Evolutionary conservation across 2,113 vertebrate genomes (phyloP), one percentile per base, ranked within the genome.

Genomic region (Xiphophorus maculatus): DNA sequence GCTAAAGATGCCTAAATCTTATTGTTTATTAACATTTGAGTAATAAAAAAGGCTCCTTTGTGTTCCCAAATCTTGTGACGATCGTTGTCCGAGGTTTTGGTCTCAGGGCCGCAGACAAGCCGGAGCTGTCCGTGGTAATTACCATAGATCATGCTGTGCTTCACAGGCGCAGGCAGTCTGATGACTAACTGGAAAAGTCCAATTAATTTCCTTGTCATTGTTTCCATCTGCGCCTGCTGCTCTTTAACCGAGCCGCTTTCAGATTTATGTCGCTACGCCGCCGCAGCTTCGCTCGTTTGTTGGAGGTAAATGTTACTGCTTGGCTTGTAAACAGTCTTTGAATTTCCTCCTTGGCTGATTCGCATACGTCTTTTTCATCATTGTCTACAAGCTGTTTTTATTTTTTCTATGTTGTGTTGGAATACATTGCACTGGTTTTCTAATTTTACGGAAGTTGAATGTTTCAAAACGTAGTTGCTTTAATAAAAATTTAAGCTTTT

Each of bases 201-300:
- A 54, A 61, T 75, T 70, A 70, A 73, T 82, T 73, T 30, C 3
- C 25, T 27, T 67, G 61, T 72, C 48, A 74, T 63, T 40, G 61
- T 79, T 70, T 84, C 65, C 71, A 81, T 75, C 72, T 79, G 74
- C 51, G 80, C 70, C 70, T 30, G 74, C 60, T 78, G 65, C 67
- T 77, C 37, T 80, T 80, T 37, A 70, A 14, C 69, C 3, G 37
- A 61, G 58, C 17, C 15, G 7, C 35, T 65, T 70, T 61, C 54
- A 81, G 76, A 62, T 33, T 69, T 69, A 40, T 60, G 69, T 51
- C 42, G 14, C 44, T 13, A 48, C 14, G 44, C 27, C 22, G 5
- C 32, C 51, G 32, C 54, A 28, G 71, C 27, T n/a, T 63, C 7
- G 17, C 28, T 32, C 32, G 58, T 73, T 73, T 37, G 17, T 44